Evolutionary conservation across 2,888 invertebrate genomes (phyloP), one percentile per base, ranked within the genome.

Genomic region (Dexiosoma caninum): DNA sequence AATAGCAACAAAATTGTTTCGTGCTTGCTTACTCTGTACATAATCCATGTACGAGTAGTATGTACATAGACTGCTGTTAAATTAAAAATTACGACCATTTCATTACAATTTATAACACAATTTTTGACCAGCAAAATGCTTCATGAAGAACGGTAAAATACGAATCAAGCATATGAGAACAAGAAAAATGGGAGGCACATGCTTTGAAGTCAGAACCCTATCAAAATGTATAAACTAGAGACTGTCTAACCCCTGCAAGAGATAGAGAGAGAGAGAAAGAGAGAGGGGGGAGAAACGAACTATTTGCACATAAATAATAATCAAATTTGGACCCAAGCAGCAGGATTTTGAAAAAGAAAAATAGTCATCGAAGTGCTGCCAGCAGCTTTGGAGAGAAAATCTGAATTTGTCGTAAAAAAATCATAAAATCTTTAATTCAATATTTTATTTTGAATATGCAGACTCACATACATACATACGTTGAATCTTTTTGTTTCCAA

Each of bases 71-170:
- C 51, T 23, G 51, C 30, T 64, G 37, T 59, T 66, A 66, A 82
- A 83, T 77, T 82, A 80, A 80, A 78, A 83, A 81, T 80, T 83
- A 83, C 78, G 81, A 78, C 74, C 81, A 69, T 83, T 83, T 82
- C 71, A 82, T 82, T 83, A 71, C 79, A 67, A 84, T 84, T 84
- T 83, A 84, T 83, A 81, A 78, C 82, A 69, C 53, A 69, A 42
- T 49, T 19, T 57, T n/a, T 27, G 4, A 27, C 2, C 23, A 23
- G 7, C 40, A 46, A 35, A 53, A 46, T 46, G 23, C 8, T 55
- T 19, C 60, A 35, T 46, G 67, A 51, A 27, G 27, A 57, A 14
- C 16, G 69, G 66, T 67, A 74, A 16, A 27, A 2, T 4, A n/a
- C n/a, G n/a, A n/a, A n/a, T n/a, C n/a, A n/a, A 62, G 49, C 40